Conservation (phyloP, 1,140 invertebrate species). For the Drosophila virilis region DNA sequence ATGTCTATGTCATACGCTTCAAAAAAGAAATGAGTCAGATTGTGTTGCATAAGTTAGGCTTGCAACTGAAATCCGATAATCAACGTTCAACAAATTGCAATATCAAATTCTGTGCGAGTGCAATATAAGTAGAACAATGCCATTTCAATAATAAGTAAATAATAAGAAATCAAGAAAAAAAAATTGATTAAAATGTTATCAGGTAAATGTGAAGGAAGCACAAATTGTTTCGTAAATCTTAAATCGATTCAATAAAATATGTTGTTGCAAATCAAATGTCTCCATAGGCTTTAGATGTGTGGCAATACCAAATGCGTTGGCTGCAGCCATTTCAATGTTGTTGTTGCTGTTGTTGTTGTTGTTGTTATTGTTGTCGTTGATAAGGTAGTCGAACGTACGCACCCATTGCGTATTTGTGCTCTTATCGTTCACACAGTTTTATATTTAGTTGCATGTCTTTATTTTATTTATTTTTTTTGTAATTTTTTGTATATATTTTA, state of each 20-base stretch:
- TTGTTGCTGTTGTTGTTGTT: constrained; percentile 14
- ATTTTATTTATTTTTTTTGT: constrained; percentile 9
- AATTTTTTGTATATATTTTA: no score
- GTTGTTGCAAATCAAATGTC: constrained; percentile 63
- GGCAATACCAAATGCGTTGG: constrained; percentile 65
- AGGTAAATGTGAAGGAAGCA: constrained; percentile 39
- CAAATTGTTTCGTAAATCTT: constrained; percentile 44
- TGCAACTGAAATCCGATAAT: constrained; percentile 32
- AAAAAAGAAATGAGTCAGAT: constrained; percentile 29
- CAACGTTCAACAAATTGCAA: constrained; percentile 51
- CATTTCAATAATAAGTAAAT: constrained; percentile 49
- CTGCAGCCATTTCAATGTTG: neutral
- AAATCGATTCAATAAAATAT: constrained; percentile 60
- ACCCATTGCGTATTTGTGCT: constrained; percentile 3
- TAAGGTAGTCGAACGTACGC: constrained; percentile 1
- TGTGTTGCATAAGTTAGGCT: constrained; percentile 27
- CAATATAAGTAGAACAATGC: constrained; percentile 22
- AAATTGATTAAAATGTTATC: constrained; percentile 67
- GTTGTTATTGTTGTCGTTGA: constrained; percentile 24
- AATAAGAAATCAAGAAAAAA: constrained; percentile 37
- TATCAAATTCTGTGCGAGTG: constrained; percentile 52
- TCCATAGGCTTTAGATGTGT: constrained; percentile 64
- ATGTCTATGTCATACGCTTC: neutral
- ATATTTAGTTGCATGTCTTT: constrained; percentile 1
- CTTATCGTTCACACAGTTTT: constrained; percentile 34